Percentiles rank a stretch among this genome's conserved stretches.
Evolutionary conservation across 2,113 vertebrate genomes (phyloP).

Genomic region (Alouatta palliata): DNA sequence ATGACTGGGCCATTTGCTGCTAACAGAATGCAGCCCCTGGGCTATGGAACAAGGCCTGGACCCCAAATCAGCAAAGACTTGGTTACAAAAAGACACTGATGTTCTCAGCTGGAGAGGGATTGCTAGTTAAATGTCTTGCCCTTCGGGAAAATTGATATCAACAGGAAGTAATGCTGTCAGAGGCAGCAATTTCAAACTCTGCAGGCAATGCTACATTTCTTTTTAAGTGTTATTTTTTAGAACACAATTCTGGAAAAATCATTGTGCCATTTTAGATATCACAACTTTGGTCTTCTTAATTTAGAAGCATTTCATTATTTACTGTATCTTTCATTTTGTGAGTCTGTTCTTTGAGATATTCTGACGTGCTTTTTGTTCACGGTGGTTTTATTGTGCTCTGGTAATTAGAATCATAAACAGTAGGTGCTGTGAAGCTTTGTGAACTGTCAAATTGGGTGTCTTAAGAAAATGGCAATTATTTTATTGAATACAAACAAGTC

Average conservation of each 20-base stretch:
- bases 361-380: background rate
- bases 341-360: background rate
- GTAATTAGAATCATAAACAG: conserved; percentile 53
- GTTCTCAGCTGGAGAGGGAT: background rate
- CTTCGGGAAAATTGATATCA: conserved; percentile 56
- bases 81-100: background rate
- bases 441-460: background rate
- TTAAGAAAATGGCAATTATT: conserved; percentile 64
- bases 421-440: background rate
- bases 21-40: background rate
- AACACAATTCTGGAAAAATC: conserved; percentile 49
- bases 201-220: conserved; percentile 51
- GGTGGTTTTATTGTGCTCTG: background rate
- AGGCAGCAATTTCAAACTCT: conserved; percentile 65
- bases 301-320: conserved; percentile 48
- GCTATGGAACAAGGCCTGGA: background rate
- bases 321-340: conserved; percentile 19
- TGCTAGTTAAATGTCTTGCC: conserved; percentile 45
- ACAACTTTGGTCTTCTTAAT: conserved; percentile 49
- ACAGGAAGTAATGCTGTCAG: conserved; percentile 48
- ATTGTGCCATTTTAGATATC: conserved; percentile 45
- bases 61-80: background rate
- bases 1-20: background rate
- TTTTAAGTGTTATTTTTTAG: conserved; percentile 61
- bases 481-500: conserved; percentile 27